These are phyloP conservation scores for Pecten maximus DNA, from an alignment of 2,888 invertebrate species.

Conservation along the genomic window DNA sequence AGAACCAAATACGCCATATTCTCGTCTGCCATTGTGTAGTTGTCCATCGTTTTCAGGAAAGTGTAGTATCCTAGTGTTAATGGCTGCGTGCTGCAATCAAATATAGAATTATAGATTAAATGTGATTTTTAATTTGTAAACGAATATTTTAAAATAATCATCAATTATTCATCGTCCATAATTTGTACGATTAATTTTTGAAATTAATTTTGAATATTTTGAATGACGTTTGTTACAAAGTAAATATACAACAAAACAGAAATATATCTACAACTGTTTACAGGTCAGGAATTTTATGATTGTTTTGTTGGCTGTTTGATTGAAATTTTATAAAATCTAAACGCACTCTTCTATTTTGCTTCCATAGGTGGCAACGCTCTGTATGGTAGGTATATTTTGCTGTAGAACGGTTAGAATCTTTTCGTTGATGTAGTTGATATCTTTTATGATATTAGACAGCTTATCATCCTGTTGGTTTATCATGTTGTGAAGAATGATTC, in stretches of 20 bases:
- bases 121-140: no score
- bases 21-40: constrained; percentile 59
- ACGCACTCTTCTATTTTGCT: constrained; percentile 52
- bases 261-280: no score
- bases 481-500: constrained; percentile 42
- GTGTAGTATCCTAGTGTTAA: constrained; percentile 63
- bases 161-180: no score
- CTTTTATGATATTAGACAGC: constrained; percentile 48
- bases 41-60: constrained; percentile 60
- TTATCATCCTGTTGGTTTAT: constrained; percentile 39
- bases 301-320: not conserved
- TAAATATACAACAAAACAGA: no score
- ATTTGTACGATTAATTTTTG: no score
- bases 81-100: constrained; percentile 21
- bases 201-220: no score
- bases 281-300: no score
- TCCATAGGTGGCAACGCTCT: constrained; percentile 59
- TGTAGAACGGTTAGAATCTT: constrained; percentile 57
- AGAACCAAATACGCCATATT: constrained; percentile 59
- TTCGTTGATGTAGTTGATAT: constrained; percentile 58
- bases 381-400: constrained; percentile 50
- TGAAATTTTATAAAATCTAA: not conserved
- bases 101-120: no score
- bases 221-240: no score
- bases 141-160: no score